phyloP scores from a whole-genome alignment of 2,113 vertebrate genomes.

The Lophotis ruficrista region DNA sequence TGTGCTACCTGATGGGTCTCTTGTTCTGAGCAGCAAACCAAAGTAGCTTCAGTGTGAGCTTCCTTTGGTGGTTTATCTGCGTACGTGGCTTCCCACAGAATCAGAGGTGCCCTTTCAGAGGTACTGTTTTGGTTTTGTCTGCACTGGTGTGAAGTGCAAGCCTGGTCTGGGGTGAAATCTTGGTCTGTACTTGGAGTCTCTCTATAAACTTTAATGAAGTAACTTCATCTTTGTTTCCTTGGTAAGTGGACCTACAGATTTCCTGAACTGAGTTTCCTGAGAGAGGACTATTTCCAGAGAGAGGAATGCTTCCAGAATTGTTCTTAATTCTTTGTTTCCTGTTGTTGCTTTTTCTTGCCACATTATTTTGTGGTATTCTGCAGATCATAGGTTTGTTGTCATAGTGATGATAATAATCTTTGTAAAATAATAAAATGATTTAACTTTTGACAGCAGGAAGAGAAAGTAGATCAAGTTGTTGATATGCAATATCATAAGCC shows the following conservation, averaged over 20 bases:
- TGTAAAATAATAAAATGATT: slow-evolving; percentile 1
- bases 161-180: neutral
- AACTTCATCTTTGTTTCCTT: neutral
- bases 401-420: slow-evolving; percentile 24
- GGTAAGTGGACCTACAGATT: neutral
- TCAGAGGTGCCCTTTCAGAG: neutral
- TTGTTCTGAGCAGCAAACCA: neutral
- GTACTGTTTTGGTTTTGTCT: too few relatives aligned
- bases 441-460: slow-evolving; percentile 55
- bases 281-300: neutral
- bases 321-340: neutral
- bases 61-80: neutral
- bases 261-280: neutral
- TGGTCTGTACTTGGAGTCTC: neutral
- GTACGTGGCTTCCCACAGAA: accelerated
- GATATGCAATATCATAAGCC: slow-evolving; percentile 26
- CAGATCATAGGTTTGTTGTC: slow-evolving; percentile 35
- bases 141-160: neutral
- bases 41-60: neutral
- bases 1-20: neutral
- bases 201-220: neutral
- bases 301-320: neutral
- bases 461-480: slow-evolving; percentile 44
- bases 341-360: neutral
- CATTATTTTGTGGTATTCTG: neutral